Evolutionary conservation across 2,797 vertebrate genomes (phyloP).

Genomic region (Sciurus vulgaris): DNA sequence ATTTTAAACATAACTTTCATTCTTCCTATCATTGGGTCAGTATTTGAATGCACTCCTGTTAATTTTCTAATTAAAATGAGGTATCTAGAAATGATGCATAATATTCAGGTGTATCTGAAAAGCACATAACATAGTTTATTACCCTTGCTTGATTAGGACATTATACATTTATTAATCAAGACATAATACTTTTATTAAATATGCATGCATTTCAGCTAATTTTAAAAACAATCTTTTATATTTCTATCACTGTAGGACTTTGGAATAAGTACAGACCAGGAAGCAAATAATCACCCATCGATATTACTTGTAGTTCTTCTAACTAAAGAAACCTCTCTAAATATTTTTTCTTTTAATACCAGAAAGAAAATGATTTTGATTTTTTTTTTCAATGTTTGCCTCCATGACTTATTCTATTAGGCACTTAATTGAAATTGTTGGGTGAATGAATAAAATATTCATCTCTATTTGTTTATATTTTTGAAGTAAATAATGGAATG

Average conservation of each 20-base stretch:
- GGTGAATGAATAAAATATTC: constrained; percentile 10
- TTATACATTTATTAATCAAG: constrained; percentile 70
- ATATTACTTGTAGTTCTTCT: neutral
- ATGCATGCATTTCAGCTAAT: constrained; percentile 69
- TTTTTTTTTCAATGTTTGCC: constrained; percentile 36
- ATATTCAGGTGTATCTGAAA: constrained; percentile 56
- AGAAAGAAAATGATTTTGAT: constrained; percentile 39
- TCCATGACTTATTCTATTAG: neutral
- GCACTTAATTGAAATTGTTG: constrained; percentile 1
- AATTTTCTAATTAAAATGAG: constrained; percentile 66
- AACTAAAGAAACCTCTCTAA: constrained; percentile 23
- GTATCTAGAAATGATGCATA: neutral
- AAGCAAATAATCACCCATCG: neutral
- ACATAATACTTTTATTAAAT: constrained; percentile 55
- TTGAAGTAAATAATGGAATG: neutral
- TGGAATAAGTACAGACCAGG: constrained; percentile 11
- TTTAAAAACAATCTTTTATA: constrained; percentile 73
- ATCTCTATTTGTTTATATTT: neutral
- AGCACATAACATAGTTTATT: constrained; percentile 50
- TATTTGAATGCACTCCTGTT: constrained; percentile 14
- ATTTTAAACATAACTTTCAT: neutral
- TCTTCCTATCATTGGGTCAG: neutral
- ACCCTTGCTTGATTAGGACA: constrained; percentile 67
- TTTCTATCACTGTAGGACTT: constrained; percentile 32
- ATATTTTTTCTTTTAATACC: constrained; percentile 25